A percentile compares a stretch with the other conserved stretches of the same genome.
These are phyloP conservation scores for Mesocentrotus franciscanus DNA, from an alignment of 53 echinoderm and acorn worm species.

Conservation along the genomic window DNA sequence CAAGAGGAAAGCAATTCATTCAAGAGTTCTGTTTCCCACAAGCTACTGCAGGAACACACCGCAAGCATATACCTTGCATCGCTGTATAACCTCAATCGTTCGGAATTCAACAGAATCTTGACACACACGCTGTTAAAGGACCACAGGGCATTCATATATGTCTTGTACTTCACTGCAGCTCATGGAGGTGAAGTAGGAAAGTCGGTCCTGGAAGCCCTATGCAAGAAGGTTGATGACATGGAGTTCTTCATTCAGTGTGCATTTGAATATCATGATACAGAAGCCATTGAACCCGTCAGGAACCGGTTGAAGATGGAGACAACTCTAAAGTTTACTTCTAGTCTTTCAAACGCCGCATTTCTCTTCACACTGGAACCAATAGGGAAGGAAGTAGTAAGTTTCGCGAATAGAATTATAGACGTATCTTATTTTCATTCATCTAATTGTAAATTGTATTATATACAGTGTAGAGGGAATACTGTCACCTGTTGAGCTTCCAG, in stretches of 20 bases:
- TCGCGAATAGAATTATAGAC: not conserved
- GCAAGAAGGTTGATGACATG: too few species aligned
- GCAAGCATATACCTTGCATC: not conserved
- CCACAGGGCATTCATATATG: not conserved
- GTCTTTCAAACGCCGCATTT: not conserved
- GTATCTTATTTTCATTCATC: not conserved
- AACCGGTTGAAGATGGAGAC: not conserved
- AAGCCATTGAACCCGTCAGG: not conserved
- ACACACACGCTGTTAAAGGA: not conserved
- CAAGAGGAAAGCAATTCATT: not conserved
- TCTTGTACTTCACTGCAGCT: not conserved
- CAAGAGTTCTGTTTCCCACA: not conserved
- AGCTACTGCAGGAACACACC: not conserved
- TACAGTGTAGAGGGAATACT: not conserved
- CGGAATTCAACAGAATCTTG: not conserved
- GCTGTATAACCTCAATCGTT: not conserved
- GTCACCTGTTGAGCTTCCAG: not conserved
- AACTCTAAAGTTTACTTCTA: not conserved
- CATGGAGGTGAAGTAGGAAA: not conserved
- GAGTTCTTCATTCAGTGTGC: too few species aligned
- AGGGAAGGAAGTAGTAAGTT: not conserved
- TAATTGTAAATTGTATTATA: not conserved
- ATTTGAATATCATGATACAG: not conserved
- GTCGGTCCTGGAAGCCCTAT: too few species aligned
- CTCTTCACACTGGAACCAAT: not conserved